phyloP scores from a whole-genome alignment of 2,113 vertebrate genomes.

The Chaenogobius annularis region DNA sequence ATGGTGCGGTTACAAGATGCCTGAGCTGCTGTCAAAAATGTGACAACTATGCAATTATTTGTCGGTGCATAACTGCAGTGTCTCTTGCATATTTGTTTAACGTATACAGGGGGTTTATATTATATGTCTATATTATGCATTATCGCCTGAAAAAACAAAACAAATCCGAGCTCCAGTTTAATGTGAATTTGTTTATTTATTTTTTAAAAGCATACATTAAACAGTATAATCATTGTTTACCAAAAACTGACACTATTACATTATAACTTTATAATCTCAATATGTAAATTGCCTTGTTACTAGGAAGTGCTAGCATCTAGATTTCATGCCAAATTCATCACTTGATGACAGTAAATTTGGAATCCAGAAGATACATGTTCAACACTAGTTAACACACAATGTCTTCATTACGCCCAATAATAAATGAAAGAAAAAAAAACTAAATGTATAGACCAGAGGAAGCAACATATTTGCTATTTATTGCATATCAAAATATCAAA shows the following conservation, averaged over 20 bases:
- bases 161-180: neutral
- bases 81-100: slow-evolving; percentile 1
- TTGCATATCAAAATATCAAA: slow-evolving; percentile 39
- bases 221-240: neutral
- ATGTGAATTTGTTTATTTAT: neutral
- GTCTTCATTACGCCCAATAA: slow-evolving; percentile 21
- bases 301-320: neutral
- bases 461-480: slow-evolving; percentile 34
- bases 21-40: slow-evolving; percentile 19
- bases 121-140: slow-evolving; percentile 5
- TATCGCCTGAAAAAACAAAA: neutral
- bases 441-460: neutral
- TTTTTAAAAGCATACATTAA: neutral
- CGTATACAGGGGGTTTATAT: neutral
- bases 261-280: neutral
- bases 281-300: neutral
- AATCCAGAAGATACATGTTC: slow-evolving; percentile 31
- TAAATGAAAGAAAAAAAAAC: slow-evolving; percentile 36
- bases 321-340: slow-evolving; percentile 27
- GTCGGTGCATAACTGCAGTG: neutral
- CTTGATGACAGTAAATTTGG: neutral
- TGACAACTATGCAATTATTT: slow-evolving; percentile 26
- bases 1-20: slow-evolving; percentile 32
- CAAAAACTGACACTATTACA: neutral
- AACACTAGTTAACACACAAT: slow-evolving; percentile 38